These are phyloP conservation scores for Catharus fuscescens DNA, from an alignment of 2,113 vertebrate species.

Conservation along the genomic window DNA sequence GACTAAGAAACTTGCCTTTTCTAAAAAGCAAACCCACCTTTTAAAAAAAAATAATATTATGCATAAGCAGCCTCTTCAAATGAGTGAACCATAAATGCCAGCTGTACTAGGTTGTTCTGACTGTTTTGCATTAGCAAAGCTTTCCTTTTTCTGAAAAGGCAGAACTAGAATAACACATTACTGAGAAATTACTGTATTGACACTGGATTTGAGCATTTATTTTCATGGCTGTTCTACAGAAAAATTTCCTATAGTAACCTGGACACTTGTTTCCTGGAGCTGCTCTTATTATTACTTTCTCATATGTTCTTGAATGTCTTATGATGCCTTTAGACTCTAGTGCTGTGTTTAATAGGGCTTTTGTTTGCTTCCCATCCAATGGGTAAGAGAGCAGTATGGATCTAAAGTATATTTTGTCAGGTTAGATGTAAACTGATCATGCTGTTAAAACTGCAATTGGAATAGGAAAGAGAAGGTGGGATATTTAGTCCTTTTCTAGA, in stretches of 20 bases:
- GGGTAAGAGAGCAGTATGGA: background rate
- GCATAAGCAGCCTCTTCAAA: background rate
- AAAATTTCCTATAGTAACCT: background rate
- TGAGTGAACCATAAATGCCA: background rate
- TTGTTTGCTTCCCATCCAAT: background rate
- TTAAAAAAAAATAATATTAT: background rate
- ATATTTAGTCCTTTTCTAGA: background rate
- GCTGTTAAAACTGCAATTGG: background rate
- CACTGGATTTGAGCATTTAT: background rate
- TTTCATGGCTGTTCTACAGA: background rate
- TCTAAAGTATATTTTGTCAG: background rate
- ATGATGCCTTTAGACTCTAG: background rate
- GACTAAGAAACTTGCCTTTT: background rate
- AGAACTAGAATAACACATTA: background rate
- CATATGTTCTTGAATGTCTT: background rate
- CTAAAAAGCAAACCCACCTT: accelerated
- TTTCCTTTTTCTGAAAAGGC: background rate
- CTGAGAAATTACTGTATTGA: background rate
- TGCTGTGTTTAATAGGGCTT: background rate
- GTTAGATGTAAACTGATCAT: background rate
- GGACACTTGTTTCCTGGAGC: background rate
- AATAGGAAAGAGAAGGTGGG: background rate
- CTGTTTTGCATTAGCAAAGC: background rate
- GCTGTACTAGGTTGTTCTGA: background rate
- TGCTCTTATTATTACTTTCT: background rate